Evolutionary conservation across 2,888 invertebrate species (phyloP).

Genomic region (Hetaerina titia): DNA sequence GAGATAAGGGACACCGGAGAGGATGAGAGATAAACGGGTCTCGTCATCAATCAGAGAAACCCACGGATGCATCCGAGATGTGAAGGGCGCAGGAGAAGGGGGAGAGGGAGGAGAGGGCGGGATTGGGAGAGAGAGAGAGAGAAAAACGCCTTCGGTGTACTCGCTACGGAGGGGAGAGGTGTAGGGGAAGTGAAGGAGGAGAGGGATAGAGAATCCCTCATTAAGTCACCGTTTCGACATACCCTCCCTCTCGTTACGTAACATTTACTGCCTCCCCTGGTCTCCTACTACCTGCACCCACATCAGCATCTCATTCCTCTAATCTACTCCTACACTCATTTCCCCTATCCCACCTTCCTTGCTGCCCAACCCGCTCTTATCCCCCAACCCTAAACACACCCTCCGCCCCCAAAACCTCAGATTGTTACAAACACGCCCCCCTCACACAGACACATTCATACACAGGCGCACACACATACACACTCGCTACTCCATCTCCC

Average conservation of each 20-base stretch:
- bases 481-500: conserved; percentile 20
- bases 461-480: not conserved
- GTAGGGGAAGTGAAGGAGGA: no score
- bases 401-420: no score
- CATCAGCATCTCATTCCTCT: not conserved
- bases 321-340: not conserved
- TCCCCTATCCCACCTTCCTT: not conserved
- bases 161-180: not conserved
- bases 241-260: not conserved
- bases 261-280: not conserved
- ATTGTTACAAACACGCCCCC: not conserved
- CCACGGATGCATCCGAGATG: conserved; percentile 56
- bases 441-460: not conserved
- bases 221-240: conserved; percentile 56
- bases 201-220: conserved; percentile 28
- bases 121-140: not conserved
- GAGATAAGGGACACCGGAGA: conserved; percentile 50
- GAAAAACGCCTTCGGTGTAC: conserved; percentile 36
- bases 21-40: conserved; percentile 51
- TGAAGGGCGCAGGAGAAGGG: not conserved
- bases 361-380: not conserved
- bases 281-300: not conserved
- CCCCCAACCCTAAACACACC: not conserved
- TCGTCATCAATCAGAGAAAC: conserved; percentile 61
- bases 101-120: not conserved